Evolutionary conservation across 2,888 invertebrate species (phyloP).

Genomic region (Philereme vetulata): DNA sequence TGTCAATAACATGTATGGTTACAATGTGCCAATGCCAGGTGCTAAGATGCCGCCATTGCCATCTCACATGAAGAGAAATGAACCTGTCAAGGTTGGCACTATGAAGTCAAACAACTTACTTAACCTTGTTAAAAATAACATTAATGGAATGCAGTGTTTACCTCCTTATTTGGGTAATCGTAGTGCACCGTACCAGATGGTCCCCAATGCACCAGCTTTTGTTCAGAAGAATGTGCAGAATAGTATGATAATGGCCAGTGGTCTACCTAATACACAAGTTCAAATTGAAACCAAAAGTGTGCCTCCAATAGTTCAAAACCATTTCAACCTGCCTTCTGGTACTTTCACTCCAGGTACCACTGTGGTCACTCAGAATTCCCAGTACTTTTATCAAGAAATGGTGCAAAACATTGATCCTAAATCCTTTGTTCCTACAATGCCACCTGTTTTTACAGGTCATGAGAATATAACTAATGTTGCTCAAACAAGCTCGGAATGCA

Average conservation of each 20-base stretch:
- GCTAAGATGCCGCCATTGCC: conserved; percentile 53
- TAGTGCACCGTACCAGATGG: conserved; percentile 40
- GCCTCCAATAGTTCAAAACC: conserved; percentile 55
- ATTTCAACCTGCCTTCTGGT: conserved; percentile 61
- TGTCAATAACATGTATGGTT: conserved; percentile 57
- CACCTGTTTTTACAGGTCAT: conserved; percentile 60
- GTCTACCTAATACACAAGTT: conserved; percentile 55
- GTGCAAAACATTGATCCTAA: conserved; percentile 76
- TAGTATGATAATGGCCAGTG: conserved; percentile 72
- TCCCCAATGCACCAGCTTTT: conserved; percentile 66
- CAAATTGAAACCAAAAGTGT: conserved; percentile 58
- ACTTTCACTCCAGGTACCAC: conserved; percentile 70
- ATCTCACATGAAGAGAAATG: conserved; percentile 54
- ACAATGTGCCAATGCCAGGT: conserved; percentile 56
- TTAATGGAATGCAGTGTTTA: conserved; percentile 55
- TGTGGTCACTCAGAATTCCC: conserved; percentile 76
- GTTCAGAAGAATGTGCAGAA: conserved; percentile 76
- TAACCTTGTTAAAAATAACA: conserved; percentile 64
- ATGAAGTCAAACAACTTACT: conserved; percentile 65
- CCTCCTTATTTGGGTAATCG: conserved; percentile 55
- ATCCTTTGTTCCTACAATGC: conserved; percentile 69
- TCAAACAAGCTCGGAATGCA: conserved; percentile 58
- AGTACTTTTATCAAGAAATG: conserved; percentile 79
- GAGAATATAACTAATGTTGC: conserved; percentile 69
- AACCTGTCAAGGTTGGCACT: conserved; percentile 62